Evolutionary conservation across 1,140 invertebrate species (phyloP).

Genomic region (Babylonia areolata): DNA sequence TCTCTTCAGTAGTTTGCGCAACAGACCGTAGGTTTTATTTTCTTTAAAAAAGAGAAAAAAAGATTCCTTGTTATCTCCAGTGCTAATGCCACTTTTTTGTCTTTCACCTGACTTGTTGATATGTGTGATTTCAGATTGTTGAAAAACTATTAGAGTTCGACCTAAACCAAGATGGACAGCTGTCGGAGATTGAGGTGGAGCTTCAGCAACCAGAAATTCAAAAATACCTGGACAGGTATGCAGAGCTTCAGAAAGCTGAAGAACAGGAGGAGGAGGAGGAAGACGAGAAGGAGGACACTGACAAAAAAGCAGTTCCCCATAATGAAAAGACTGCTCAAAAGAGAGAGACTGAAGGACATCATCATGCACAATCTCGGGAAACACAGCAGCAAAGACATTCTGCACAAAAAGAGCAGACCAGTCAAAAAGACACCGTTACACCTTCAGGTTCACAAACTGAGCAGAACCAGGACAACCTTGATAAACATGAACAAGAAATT

Average conservation of each 20-base stretch:
- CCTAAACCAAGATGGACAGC: constrained; percentile 38
- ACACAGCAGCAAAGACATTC: not conserved
- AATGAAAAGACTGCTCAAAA: not conserved
- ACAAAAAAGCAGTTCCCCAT: not conserved
- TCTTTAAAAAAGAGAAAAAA: too few species aligned
- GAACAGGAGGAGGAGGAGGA: not conserved
- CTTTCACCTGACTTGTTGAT: too few species aligned
- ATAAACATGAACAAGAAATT: too few species aligned
- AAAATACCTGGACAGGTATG: constrained; percentile 22
- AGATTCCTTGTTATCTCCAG: too few species aligned
- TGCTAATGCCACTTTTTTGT: too few species aligned
- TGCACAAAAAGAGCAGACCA: not conserved
- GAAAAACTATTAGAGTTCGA: constrained; percentile 39
- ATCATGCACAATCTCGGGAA: not conserved
- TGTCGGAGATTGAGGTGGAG: constrained; percentile 34
- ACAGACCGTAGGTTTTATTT: too few species aligned
- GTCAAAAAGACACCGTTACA: not conserved
- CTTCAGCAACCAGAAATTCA: constrained; percentile 5
- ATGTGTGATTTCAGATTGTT: constrained; percentile 19
- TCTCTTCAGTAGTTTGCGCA: too few species aligned
- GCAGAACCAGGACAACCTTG: not conserved
- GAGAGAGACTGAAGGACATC: not conserved
- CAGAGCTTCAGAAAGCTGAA: constrained; percentile 6
- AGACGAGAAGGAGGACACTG: not conserved
- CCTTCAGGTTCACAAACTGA: too few species aligned